Evolutionary conservation across 1,140 invertebrate species (phyloP), one percentile per base, ranked within the genome.

Genomic region (Lucilia cuprina): DNA sequence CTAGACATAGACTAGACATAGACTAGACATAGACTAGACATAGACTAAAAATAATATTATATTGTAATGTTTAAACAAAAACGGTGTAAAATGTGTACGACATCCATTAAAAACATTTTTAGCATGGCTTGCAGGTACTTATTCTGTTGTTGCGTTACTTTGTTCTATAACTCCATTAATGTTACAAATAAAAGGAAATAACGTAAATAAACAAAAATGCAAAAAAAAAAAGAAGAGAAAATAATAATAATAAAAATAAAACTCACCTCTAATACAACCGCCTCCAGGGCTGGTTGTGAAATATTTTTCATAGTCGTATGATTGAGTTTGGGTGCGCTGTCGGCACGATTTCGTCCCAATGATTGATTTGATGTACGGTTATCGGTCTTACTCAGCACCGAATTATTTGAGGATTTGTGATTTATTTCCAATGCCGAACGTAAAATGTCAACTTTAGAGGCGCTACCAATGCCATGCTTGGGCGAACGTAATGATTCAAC

Each of bases 391-490:
- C 89, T 89, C 85, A 89, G 85, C 84, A 91, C 89, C 83, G 90
- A 91, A 86, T 90, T 87, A 88, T 91, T 91, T 85, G 91, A 91
- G 85, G 88, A 88, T 86, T 91, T 91, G 87, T 94, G 92, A 87
- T 93, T 94, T 85, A 94, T 94, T 90, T 95, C 94, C 25, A 94
- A 87, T 0, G 94, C 93, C 13, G 94, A 94, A 74, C 93, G 92
- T 17, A 94, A 89, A 65, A 94, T 90, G 89, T 94, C 94, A 82
- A 94, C 93, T 87, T 94, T 95, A 17, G 94, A 94, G 12, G 93
- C 92, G 30, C 93, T 94, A 0, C 93, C 93, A 83, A 92, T 91
- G 49, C 83, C 84, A 82, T 90, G 88, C 74, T 83, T 86, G n/a
- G 88, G 88, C 82, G 87, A 87, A 8, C 88, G 88, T 21, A 87